Evolutionary conservation across 1,140 invertebrate species (phyloP), one percentile per base, ranked within the genome.

Genomic region (Zaprionus ghesquierei): DNA sequence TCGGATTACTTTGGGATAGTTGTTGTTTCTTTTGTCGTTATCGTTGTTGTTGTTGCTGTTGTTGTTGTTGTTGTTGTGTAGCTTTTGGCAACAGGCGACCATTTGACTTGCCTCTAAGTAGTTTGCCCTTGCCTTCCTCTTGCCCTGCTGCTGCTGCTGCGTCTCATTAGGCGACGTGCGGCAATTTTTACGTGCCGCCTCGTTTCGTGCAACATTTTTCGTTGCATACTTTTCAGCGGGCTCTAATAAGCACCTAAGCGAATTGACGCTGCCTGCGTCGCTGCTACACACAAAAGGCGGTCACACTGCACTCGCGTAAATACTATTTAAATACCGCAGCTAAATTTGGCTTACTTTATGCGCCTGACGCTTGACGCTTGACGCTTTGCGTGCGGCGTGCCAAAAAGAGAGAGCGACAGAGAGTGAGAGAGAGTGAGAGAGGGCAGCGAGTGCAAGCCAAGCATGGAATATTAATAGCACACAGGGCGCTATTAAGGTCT

Each of bases 1-100:
- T 69, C 84, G 79, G 79, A 87, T 87, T 87, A 82, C 75, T 87
- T 87, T 82, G 55, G 75, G 72, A 89, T 82, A 82, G 71, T 78
- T 75, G 69, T 79, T 66, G 46, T 54, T 41, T 13, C 13, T 69
- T 13, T 62, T 33, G 55, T 33, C 44, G 50, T 46, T 41, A 13
- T 35, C 13, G n/a, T 63, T 53, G n/a, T 22, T 59, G 2, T 25
- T 25, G 1, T 29, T 2, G 2, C 8, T 1, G 1, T 29, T 29
- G 6, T 29, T 53, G 12, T 61, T 50, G 44, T 25, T 73, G 9
- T 31, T 38, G 31, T 56, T 65, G 38, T 46, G 50, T 65, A 66
- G 74, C 74, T 70, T 75, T 77, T 69, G 55, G 54, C 41, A 41
- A 49, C 64, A 68, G 64, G 63, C 69, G 49, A 72, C 63, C 63